Conservation (phyloP, 2,797 vertebrate species). For the Spondyliosoma cantharus region DNA sequence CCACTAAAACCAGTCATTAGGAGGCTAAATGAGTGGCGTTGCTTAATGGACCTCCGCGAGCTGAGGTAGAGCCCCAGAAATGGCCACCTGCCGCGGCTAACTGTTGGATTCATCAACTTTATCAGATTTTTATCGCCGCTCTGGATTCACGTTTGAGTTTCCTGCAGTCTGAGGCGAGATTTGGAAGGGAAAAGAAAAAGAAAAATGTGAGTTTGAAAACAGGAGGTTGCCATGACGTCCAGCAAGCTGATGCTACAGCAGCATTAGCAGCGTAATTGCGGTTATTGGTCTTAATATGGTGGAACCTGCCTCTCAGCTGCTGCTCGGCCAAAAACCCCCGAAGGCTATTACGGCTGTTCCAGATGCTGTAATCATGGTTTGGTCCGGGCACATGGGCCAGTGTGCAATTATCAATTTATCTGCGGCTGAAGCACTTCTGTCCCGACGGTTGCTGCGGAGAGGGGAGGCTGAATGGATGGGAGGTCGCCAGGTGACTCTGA, state of each 20-base stretch:
- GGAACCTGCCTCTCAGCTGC: slow-evolving; percentile 55
- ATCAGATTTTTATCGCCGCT: slow-evolving; percentile 12
- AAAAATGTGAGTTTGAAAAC: slow-evolving; percentile 17
- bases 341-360: slow-evolving; percentile 57
- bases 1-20: slow-evolving; percentile 76
- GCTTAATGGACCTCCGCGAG: slow-evolving; percentile 69
- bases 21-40: slow-evolving; percentile 66
- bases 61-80: slow-evolving; percentile 64
- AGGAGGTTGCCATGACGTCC: slow-evolving; percentile 20
- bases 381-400: slow-evolving; percentile 31
- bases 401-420: slow-evolving; percentile 64
- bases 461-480: slow-evolving; percentile 4
- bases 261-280: slow-evolving; percentile 36
- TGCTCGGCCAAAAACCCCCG: slow-evolving; percentile 41
- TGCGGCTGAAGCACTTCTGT: slow-evolving; percentile 46
- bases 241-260: slow-evolving; percentile 9
- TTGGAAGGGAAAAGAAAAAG: neutral
- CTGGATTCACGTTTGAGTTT: slow-evolving; percentile 16
- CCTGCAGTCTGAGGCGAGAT: neutral
- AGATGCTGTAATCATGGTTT: slow-evolving; percentile 61
- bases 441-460: slow-evolving; percentile 24
- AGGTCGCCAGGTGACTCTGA: slow-evolving; percentile 4
- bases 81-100: slow-evolving; percentile 62
- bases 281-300: slow-evolving; percentile 64
- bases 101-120: slow-evolving; percentile 64